Evolutionary conservation across 2,113 vertebrate genomes (phyloP).

Genomic region (Xenus cinereus): DNA sequence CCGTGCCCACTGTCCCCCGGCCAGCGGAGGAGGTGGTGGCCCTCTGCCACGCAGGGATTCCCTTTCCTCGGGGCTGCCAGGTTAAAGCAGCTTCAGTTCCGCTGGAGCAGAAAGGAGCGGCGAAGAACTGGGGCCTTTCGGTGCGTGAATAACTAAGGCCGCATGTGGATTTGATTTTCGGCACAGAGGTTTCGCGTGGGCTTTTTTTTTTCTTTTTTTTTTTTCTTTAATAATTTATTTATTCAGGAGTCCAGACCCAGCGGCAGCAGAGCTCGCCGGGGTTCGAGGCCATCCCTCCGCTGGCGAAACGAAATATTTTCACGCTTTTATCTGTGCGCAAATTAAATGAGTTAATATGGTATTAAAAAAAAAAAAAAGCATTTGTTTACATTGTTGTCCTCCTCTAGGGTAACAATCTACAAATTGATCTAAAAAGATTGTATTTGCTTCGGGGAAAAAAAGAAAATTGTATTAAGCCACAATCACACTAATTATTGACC

Average conservation of each 20-base stretch:
- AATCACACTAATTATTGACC: slow-evolving; percentile 58
- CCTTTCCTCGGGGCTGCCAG: slow-evolving; percentile 59
- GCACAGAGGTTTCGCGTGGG: neutral
- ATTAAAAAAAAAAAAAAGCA: neutral
- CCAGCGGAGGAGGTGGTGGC: slow-evolving; percentile 59
- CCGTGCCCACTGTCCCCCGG: slow-evolving; percentile 43
- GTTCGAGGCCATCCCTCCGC: neutral
- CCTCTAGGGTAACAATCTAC: slow-evolving; percentile 52
- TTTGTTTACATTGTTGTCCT: slow-evolving; percentile 54
- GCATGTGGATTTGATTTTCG: neutral
- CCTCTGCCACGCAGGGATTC: slow-evolving; percentile 63
- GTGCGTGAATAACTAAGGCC: neutral
- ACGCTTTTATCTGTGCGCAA: slow-evolving; percentile 58
- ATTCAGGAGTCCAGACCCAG: neutral
- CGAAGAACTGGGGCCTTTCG: neutral
- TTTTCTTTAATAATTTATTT: neutral
- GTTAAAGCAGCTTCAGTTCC: slow-evolving; percentile 21
- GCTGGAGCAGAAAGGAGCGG: slow-evolving; percentile 10
- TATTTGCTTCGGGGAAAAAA: slow-evolving; percentile 46
- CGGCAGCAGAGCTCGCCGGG: neutral
- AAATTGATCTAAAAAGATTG: slow-evolving; percentile 66
- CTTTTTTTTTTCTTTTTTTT: neutral
- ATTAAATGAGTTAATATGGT: slow-evolving; percentile 65
- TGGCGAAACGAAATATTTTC: neutral
- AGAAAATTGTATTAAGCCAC: slow-evolving; percentile 57